These are phyloP conservation scores for Zootoca vivipara DNA, from an alignment of 2,113 vertebrate genomes.

Conservation along the genomic window DNA sequence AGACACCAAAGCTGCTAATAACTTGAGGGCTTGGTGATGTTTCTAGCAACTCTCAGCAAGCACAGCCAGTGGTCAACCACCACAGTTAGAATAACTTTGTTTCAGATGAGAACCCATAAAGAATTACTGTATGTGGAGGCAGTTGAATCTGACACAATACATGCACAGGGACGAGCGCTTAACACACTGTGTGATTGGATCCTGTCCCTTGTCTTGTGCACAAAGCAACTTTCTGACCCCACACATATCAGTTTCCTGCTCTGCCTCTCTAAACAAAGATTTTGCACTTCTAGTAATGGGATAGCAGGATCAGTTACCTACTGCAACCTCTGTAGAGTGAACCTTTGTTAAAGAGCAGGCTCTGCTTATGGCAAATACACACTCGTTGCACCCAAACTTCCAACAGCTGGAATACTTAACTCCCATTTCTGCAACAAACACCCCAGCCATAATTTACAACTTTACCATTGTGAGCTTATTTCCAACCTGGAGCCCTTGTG, in stretches of 20 bases:
- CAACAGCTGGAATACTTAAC: neutral
- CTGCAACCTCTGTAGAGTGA: too few relatives aligned
- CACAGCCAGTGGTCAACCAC: neutral
- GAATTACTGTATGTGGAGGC: too few relatives aligned
- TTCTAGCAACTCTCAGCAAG: neutral
- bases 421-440: constrained; percentile 29
- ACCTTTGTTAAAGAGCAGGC: too few relatives aligned
- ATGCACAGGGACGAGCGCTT: constrained; percentile 9
- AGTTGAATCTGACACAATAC: neutral
- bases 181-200: constrained; percentile 42
- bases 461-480: neutral
- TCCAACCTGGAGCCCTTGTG: neutral
- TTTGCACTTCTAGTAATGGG: neutral
- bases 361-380: too few relatives aligned
- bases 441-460: neutral
- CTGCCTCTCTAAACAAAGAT: constrained; percentile 47
- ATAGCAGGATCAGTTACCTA: too few relatives aligned
- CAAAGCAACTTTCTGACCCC: constrained; percentile 42
- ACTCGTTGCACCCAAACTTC: too few relatives aligned
- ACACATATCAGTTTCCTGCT: constrained; percentile 50
- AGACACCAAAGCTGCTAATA: neutral
- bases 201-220: constrained; percentile 55
- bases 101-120: neutral
- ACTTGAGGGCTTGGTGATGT: neutral
- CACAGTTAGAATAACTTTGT: neutral